Evolutionary conservation across 2,888 invertebrate species (phyloP).

Genomic region (Pycnomerus fuliginosus): DNA sequence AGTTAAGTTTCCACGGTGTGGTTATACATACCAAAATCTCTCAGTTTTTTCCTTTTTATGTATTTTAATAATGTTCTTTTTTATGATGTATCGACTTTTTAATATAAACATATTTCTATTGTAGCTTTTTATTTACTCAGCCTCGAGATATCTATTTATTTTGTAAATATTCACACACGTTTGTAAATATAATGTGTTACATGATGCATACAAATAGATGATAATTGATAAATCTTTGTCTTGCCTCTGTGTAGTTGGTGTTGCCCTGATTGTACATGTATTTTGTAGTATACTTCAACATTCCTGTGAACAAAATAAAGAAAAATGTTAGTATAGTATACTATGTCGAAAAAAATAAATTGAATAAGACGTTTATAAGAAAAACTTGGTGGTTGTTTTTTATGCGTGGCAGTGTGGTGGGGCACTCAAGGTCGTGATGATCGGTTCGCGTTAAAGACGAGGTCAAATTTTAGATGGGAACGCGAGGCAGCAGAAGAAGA

Average conservation of each 20-base stretch:
- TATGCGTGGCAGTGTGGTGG: conserved; percentile 32
- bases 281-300: conserved; percentile 8
- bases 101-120: conserved; percentile 51
- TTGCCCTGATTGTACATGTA: conserved; percentile 27
- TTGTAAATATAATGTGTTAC: too few species aligned
- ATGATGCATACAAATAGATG: too few species aligned
- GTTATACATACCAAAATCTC: conserved; percentile 47
- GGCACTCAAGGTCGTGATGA: conserved; percentile 27
- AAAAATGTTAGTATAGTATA: conserved; percentile 45
- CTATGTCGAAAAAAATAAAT: conserved; percentile 47
- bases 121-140: conserved; percentile 37
- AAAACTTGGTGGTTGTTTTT: conserved; percentile 35
- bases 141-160: too few species aligned
- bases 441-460: conserved; percentile 25
- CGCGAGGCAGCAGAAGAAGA: conserved; percentile 57
- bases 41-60: conserved; percentile 42
- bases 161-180: too few species aligned
- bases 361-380: conserved; percentile 47
- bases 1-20: conserved; percentile 41
- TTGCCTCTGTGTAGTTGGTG: conserved; percentile 45
- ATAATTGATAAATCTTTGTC: conserved; percentile 27
- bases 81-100: conserved; percentile 47
- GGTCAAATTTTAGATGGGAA: conserved; percentile 44
- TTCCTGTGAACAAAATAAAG: conserved; percentile 30
- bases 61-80: conserved; percentile 42